A percentile compares a stretch with the other conserved stretches of the same genome.
phyloP scores from a whole-genome alignment of 2,113 vertebrate species.

The Rattus norvegicus region DNA sequence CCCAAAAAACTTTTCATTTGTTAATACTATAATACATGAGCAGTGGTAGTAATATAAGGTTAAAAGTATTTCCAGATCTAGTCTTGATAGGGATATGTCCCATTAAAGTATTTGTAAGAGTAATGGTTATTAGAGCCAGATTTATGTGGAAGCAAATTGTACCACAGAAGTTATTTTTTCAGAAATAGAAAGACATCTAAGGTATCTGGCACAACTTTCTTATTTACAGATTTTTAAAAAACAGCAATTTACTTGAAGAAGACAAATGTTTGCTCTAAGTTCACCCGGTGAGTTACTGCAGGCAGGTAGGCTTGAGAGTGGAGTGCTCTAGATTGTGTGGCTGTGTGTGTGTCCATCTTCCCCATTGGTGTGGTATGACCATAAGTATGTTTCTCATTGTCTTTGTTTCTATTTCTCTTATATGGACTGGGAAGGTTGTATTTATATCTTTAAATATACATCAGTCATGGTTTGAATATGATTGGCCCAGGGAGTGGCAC shows the following conservation, averaged over 20 bases:
- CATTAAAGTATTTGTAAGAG: conserved; percentile 27
- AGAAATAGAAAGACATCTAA: not conserved
- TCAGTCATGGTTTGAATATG: too few species aligned
- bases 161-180: not conserved
- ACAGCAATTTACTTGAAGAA: not conserved
- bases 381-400: not conserved
- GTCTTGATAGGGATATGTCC: not conserved
- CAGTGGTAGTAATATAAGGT: not conserved
- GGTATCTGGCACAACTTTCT: not conserved
- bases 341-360: not conserved
- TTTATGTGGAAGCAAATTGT: not conserved
- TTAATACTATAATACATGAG: not conserved
- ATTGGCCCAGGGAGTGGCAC: too few species aligned
- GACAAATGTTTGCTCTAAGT: not conserved
- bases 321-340: not conserved
- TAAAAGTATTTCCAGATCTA: not conserved
- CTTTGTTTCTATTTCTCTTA: not conserved
- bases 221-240: not conserved
- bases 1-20: not conserved
- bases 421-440: not conserved
- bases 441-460: not conserved
- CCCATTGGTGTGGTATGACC: not conserved
- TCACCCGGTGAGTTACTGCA: not conserved
- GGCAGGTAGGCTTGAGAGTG: not conserved
- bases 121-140: not conserved